These are phyloP conservation scores for Metaphire vulgaris DNA, from an alignment of 1,140 invertebrate species.

Conservation along the genomic window DNA sequence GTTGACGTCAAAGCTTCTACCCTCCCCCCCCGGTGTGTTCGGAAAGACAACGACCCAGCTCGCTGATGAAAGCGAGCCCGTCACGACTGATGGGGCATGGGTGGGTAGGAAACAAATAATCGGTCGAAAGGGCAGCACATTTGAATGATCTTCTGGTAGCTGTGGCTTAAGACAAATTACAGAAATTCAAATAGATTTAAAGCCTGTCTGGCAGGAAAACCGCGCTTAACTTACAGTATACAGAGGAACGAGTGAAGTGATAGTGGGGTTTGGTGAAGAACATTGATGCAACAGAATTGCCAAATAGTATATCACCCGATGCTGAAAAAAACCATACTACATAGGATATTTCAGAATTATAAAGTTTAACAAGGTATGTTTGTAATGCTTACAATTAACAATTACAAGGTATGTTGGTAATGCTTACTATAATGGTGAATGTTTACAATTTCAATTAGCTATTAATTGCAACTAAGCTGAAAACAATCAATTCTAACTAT, in stretches of 20 bases:
- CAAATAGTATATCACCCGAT: constrained; percentile 24
- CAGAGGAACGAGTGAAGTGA: constrained; percentile 20
- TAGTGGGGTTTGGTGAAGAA: not conserved
- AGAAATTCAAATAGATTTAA: not conserved
- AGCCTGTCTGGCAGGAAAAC: not conserved
- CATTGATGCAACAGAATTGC: constrained; percentile 18
- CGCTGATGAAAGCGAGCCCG: too few relatives aligned
- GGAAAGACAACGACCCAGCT: not conserved
- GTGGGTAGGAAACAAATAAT: too few relatives aligned
- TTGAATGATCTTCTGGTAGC: not conserved
- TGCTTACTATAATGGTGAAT: not conserved
- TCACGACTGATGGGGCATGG: too few relatives aligned
- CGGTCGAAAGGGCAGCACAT: too few relatives aligned
- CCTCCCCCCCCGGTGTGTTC: too few relatives aligned
- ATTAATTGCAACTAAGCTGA: not conserved
- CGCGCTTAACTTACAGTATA: not conserved
- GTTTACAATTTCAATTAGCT: not conserved
- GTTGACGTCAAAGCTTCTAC: too few relatives aligned
- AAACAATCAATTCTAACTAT: not conserved
- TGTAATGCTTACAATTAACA: not conserved
- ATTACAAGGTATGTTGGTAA: not conserved
- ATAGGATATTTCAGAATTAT: not conserved
- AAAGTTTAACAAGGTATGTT: not conserved
- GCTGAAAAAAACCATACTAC: constrained; percentile 5
- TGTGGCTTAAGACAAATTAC: not conserved